These are phyloP conservation scores for Apodemus speciosus DNA, from an alignment of 2,113 vertebrate genomes.

Conservation along the genomic window DNA sequence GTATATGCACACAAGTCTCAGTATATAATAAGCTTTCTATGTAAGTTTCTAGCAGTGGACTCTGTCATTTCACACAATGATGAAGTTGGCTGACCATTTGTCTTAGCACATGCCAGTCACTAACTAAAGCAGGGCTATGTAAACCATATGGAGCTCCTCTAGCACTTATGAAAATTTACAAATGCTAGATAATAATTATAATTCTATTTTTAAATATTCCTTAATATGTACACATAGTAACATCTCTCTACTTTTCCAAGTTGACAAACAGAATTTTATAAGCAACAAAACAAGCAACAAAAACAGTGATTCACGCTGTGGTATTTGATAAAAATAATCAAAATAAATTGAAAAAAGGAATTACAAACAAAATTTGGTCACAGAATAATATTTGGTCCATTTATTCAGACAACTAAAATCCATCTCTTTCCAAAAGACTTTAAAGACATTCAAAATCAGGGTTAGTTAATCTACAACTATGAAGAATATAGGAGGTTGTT, in stretches of 20 bases:
- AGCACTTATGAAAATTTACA: conserved; percentile 27
- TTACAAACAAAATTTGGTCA: conserved; percentile 42
- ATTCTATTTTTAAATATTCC: conserved; percentile 25
- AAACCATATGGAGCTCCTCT: background rate
- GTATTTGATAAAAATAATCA: conserved; percentile 54
- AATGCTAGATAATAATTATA: conserved; percentile 16
- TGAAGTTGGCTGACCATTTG: background rate
- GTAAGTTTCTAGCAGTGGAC: background rate
- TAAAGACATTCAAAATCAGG: conserved; percentile 31
- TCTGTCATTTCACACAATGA: background rate
- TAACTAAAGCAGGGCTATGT: background rate
- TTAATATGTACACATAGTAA: background rate
- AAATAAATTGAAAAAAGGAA: conserved; percentile 43
- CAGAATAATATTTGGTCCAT: conserved; percentile 16
- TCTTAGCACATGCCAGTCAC: background rate
- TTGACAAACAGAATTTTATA: background rate
- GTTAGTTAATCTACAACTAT: conserved; percentile 47
- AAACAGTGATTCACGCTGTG: background rate
- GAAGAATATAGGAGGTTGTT: conserved; percentile 27
- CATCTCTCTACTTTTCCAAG: conserved; percentile 25
- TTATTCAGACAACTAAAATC: conserved; percentile 41
- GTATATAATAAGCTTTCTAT: background rate
- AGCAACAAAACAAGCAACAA: background rate
- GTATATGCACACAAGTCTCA: background rate
- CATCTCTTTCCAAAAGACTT: conserved; percentile 32